Conservation (phyloP, 2,113 vertebrate species). For the Axis porcinus region DNA sequence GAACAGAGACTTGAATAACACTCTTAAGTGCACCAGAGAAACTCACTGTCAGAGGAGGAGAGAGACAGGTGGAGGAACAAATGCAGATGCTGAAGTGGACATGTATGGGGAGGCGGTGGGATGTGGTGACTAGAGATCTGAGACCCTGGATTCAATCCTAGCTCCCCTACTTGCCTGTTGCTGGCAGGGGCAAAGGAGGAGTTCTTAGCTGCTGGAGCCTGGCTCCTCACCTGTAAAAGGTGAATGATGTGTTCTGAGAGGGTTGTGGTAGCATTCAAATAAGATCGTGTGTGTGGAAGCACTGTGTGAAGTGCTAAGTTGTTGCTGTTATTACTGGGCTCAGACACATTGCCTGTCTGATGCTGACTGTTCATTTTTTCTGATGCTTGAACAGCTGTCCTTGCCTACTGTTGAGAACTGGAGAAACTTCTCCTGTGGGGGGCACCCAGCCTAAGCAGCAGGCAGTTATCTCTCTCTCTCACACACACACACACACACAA, state of each 20-base stretch:
- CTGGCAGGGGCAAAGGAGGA: not conserved
- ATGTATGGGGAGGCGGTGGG: not conserved
- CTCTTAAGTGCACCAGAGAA: not conserved
- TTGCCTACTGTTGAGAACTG: not conserved
- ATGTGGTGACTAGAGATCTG: not conserved
- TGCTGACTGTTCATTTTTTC: not conserved
- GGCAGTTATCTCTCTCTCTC: not conserved
- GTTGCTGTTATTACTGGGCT: not conserved
- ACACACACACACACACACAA: not conserved
- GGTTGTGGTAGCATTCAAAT: not conserved
- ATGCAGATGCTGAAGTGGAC: not conserved
- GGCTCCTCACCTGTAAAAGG: not conserved
- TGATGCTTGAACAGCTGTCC: not conserved
- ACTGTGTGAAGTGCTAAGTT: not conserved
- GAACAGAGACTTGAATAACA: not conserved
- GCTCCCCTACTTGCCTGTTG: not conserved
- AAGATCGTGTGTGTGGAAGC: not conserved
- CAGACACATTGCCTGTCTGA: not conserved
- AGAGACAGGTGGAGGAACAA: not conserved
- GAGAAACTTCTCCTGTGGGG: not conserved
- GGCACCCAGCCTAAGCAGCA: not conserved
- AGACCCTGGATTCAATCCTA: not conserved
- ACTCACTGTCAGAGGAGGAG: not conserved
- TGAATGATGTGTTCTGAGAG: not conserved
- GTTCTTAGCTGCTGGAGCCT: not conserved